Percentiles rank a stretch among this genome's conserved stretches.
phyloP scores from a whole-genome alignment of 2,888 invertebrate species.

The Tethea ocularis region DNA sequence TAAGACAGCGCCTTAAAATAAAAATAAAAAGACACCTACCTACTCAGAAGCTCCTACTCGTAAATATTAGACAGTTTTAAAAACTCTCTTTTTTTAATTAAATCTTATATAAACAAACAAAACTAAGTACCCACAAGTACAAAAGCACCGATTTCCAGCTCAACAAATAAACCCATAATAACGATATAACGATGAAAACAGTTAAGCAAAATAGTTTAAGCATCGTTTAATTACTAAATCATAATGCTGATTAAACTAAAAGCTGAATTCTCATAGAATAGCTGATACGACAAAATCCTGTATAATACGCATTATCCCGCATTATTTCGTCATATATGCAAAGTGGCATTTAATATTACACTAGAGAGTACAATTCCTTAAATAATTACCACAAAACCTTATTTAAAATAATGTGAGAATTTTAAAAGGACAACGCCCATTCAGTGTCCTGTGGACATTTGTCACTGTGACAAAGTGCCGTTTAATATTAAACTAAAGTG shows the following conservation, averaged over 20 bases:
- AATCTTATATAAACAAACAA: not conserved
- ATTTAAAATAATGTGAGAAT: not conserved
- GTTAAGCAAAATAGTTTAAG: not conserved
- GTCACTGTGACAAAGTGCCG: no score
- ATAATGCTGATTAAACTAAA: not conserved
- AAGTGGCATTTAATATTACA: not conserved
- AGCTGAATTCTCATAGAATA: not conserved
- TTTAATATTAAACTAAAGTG: no score
- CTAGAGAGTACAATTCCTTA: not conserved
- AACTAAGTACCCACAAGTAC: not conserved
- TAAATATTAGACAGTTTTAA: no score
- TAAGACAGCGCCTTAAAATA: no score
- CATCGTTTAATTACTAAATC: not conserved
- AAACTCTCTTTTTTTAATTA: no score
- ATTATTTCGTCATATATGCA: not conserved
- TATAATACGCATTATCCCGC: not conserved
- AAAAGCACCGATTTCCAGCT: not conserved
- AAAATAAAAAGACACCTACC: no score
- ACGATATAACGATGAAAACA: not conserved
- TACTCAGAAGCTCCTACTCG: no score
- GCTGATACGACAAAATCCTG: not conserved
- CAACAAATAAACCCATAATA: not conserved
- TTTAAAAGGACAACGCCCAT: not conserved
- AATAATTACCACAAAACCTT: not conserved
- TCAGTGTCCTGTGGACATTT: no score